These are phyloP conservation scores for Xestoiulus laeticollis DNA, from an alignment of 2,888 invertebrate genomes.

Conservation along the genomic window DNA sequence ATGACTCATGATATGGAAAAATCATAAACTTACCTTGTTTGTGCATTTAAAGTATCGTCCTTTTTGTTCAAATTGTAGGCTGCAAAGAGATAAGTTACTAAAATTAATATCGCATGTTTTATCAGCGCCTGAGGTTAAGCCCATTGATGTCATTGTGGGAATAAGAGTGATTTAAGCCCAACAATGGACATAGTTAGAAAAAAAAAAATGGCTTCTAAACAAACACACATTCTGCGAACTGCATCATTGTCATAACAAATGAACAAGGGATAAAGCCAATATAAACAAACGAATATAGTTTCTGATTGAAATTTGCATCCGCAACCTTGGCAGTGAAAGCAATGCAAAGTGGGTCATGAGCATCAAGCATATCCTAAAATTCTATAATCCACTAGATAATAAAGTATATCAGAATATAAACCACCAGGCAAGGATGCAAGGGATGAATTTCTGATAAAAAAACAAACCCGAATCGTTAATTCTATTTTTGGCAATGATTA, in stretches of 20 bases:
- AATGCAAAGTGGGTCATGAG: neutral
- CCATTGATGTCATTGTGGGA: neutral
- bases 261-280: neutral
- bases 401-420: neutral
- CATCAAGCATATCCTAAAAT: neutral
- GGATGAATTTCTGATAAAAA: neutral
- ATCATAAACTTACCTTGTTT: neutral
- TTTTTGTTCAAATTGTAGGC: slow-evolving; percentile 29
- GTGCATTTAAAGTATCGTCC: neutral
- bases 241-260: neutral
- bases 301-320: neutral
- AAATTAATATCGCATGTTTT: neutral
- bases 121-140: neutral
- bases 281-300: neutral
- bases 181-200: neutral
- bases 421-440: neutral
- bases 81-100: neutral
- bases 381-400: neutral
- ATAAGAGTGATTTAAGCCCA: neutral
- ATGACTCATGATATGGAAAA: too few relatives aligned
- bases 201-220: neutral
- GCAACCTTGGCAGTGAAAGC: neutral
- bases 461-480: neutral
- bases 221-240: neutral
- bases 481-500: slow-evolving; percentile 2